Evolutionary conservation across 2,888 invertebrate species (phyloP).

Genomic region (Amphipyra berbera): DNA sequence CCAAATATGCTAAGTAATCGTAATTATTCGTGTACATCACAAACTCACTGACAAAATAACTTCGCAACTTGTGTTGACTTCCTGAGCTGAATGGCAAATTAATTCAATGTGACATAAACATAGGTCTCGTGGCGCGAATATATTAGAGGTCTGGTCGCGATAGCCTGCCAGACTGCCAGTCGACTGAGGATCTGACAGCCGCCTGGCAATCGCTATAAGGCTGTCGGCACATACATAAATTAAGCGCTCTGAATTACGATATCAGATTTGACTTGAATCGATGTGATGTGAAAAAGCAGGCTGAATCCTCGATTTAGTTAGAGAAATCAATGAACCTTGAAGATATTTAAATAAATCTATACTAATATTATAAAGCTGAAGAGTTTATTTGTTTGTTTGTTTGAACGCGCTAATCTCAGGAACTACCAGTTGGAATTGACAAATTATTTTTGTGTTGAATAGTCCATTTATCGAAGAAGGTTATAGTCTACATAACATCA

Average conservation of each 20-base stretch:
- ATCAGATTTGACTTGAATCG: neutral
- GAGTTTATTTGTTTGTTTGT: too few species aligned
- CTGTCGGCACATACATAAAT: slow-evolving; percentile 29
- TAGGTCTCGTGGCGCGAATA: slow-evolving; percentile 34
- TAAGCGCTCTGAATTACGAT: slow-evolving; percentile 1
- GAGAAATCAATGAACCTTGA: too few species aligned
- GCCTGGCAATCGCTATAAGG: slow-evolving; percentile 17
- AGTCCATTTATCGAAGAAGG: too few species aligned
- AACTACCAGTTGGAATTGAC: too few species aligned
- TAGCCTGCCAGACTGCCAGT: slow-evolving; percentile 24
- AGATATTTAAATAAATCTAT: too few species aligned
- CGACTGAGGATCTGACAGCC: slow-evolving; percentile 10
- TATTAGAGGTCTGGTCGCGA: slow-evolving; percentile 43
- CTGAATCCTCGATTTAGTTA: neutral
- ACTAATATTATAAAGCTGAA: too few species aligned
- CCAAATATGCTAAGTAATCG: too few species aligned
- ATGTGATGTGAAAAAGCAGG: neutral
- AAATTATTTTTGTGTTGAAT: too few species aligned
- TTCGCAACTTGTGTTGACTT: slow-evolving; percentile 5
- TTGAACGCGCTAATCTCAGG: too few species aligned
- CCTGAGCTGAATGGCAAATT: slow-evolving; percentile 39
- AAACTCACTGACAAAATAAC: slow-evolving; percentile 12
- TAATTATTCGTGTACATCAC: neutral
- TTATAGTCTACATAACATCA: too few species aligned
- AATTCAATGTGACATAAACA: slow-evolving; percentile 49